Conservation (phyloP, 1,140 invertebrate species). For the Chironomus striatipennis region DNA sequence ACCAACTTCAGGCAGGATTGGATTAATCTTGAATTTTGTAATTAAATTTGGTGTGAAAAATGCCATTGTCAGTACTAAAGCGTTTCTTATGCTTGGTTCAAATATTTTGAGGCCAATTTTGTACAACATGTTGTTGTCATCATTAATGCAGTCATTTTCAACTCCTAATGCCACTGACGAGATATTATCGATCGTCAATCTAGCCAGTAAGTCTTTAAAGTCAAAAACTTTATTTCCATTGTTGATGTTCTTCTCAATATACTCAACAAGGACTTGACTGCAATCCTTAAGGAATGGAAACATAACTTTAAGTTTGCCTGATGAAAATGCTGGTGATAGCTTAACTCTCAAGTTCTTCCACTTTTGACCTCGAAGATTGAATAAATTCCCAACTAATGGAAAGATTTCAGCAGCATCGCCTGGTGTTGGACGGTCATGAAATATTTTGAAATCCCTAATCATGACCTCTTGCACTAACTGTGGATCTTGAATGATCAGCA, state of each 20-base stretch:
- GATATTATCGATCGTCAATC: conserved; percentile 34
- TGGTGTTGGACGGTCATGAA: conserved; percentile 45
- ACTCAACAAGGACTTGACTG: background rate
- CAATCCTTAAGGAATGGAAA: background rate
- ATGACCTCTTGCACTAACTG: conserved; percentile 28
- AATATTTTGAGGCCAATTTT: conserved; percentile 32
- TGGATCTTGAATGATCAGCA: background rate
- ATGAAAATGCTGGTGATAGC: conserved; percentile 53
- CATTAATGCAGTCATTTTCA: conserved; percentile 32
- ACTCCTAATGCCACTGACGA: conserved; percentile 38
- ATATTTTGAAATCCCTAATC: conserved; percentile 45
- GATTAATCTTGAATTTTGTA: conserved; percentile 27
- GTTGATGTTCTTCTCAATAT: background rate
- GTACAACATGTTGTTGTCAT: conserved; percentile 31
- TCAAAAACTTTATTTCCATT: background rate
- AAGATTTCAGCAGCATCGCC: conserved; percentile 41
- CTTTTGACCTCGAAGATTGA: conserved; percentile 43
- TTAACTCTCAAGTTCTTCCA: conserved; percentile 53
- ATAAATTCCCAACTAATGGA: conserved; percentile 43
- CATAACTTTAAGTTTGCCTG: conserved; percentile 33
- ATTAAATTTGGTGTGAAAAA: conserved; percentile 30
- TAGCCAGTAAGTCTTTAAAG: conserved; percentile 29
- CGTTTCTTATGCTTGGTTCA: conserved; percentile 23
- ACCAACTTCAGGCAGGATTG: conserved; percentile 28
- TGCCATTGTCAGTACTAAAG: conserved; percentile 27